A percentile compares a stretch with the other conserved stretches of the same genome.
Evolutionary conservation across 2,888 invertebrate species (phyloP).

Genomic region (Bombyx huttoni): DNA sequence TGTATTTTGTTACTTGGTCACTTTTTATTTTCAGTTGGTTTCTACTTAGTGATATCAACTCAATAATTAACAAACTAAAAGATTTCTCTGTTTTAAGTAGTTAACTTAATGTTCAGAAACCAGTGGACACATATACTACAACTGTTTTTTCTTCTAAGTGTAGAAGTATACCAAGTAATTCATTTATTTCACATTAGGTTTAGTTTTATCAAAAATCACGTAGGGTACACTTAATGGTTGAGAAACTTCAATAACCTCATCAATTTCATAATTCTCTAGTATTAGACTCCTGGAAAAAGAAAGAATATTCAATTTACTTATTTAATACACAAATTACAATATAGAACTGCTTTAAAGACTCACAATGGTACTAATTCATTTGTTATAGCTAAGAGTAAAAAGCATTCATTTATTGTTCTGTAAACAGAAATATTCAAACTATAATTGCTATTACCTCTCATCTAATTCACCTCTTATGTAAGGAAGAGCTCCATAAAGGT

Average conservation of each 20-base stretch:
- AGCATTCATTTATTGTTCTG: not conserved
- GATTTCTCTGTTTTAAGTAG: too few species aligned
- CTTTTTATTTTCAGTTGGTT: too few species aligned
- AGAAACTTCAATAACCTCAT: conserved; percentile 25
- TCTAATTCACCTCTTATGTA: conserved; percentile 76
- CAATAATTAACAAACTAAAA: too few species aligned
- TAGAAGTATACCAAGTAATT: too few species aligned
- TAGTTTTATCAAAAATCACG: conserved; percentile 59
- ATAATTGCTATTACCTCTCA: conserved; percentile 37
- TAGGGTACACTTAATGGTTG: conserved; percentile 39
- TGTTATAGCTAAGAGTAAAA: not conserved
- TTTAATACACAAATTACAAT: not conserved
- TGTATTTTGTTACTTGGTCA: too few species aligned
- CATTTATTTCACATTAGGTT: conserved; percentile 21
- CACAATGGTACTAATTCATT: too few species aligned
- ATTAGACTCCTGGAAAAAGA: conserved; percentile 33
- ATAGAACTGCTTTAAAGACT: not conserved
- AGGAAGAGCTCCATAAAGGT: conserved; percentile 73
- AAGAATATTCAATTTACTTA: not conserved
- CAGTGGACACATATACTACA: too few species aligned
- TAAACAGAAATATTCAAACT: not conserved
- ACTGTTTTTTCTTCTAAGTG: too few species aligned
- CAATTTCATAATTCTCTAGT: conserved; percentile 35
- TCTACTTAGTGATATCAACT: too few species aligned
- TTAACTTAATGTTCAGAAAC: too few species aligned